Evolutionary conservation across 2,797 vertebrate genomes (phyloP).

Genomic region (Poecilia picta): DNA sequence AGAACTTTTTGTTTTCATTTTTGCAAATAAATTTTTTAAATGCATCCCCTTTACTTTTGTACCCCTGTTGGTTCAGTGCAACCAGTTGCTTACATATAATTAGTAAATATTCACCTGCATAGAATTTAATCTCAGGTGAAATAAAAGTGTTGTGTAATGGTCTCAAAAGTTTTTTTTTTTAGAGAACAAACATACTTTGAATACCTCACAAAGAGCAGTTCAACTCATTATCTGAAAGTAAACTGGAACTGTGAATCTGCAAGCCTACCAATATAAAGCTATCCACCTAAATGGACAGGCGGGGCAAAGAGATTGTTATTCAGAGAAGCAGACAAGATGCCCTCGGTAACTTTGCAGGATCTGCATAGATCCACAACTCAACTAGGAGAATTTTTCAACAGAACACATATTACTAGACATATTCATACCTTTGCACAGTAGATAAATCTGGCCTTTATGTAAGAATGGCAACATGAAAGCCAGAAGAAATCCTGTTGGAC

Average conservation of each 20-base stretch:
- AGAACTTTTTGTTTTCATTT: not conserved
- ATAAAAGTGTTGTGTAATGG: not conserved
- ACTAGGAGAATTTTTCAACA: not conserved
- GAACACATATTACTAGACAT: not conserved
- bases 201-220: not conserved
- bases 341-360: not conserved
- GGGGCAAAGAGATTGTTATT: no score
- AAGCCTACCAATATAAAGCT: not conserved
- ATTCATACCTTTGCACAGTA: not conserved
- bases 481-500: not conserved
- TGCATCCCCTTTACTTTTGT: not conserved
- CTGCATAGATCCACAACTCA: not conserved
- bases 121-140: not conserved
- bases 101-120: not conserved
- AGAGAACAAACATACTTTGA: not conserved
- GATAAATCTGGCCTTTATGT: not conserved
- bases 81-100: not conserved
- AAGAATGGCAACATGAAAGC: not conserved
- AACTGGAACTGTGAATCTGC: not conserved
- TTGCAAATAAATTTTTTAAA: not conserved
- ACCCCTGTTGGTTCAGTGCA: not conserved
- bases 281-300: not conserved
- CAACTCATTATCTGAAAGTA: not conserved
- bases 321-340: not conserved
- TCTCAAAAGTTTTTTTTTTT: not conserved